A percentile compares a stretch with the other conserved stretches of the same genome.
phyloP scores from a whole-genome alignment of 1,140 invertebrate genomes.

The Lepidurus arcticus region DNA sequence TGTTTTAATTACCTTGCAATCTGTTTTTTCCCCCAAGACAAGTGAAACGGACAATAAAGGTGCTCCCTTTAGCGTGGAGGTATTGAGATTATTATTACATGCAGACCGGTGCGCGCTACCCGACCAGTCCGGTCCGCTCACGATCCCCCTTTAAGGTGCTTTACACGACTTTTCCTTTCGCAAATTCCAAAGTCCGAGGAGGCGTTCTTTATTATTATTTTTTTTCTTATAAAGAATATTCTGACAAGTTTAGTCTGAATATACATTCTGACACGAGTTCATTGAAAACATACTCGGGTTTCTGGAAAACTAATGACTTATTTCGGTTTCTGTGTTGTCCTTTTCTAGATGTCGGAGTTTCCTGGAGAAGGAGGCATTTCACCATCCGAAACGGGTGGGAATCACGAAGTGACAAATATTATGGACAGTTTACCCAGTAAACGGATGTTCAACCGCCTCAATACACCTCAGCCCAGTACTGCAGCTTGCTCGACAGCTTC shows the following conservation, averaged over 20 bases:
- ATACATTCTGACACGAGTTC: too few relatives aligned
- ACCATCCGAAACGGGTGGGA: neutral
- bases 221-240: neutral
- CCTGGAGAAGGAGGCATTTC: slow-evolving; percentile 7
- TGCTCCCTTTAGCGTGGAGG: too few relatives aligned
- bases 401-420: slow-evolving; percentile 24
- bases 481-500: slow-evolving; percentile 11
- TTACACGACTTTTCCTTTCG: neutral
- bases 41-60: neutral
- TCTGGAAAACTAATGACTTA: slow-evolving; percentile 15
- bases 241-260: neutral
- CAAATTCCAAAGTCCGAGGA: neutral
- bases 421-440: slow-evolving; percentile 28
- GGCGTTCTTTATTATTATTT: neutral
- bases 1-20: neutral
- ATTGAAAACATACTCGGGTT: neutral
- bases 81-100: neutral
- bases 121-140: neutral
- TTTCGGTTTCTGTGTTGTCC: neutral
- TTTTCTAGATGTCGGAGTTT: slow-evolving; percentile 27
- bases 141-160: slow-evolving; percentile 14
- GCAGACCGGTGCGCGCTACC: neutral
- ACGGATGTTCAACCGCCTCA: slow-evolving; percentile 25
- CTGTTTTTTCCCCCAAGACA: neutral
- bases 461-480: neutral